These are phyloP conservation scores for Oppia nitens DNA, from an alignment of 1,140 invertebrate species.

Conservation along the genomic window DNA sequence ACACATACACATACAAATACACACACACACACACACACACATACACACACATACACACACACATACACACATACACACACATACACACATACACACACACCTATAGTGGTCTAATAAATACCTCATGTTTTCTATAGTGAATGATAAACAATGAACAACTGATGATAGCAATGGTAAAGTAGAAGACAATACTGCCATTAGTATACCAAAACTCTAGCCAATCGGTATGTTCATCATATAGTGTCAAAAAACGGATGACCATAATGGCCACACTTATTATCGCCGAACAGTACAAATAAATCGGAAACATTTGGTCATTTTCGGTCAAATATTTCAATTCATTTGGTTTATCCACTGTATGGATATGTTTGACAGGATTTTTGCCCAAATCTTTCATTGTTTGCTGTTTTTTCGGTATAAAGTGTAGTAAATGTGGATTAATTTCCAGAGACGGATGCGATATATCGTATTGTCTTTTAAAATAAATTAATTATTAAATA, in stretches of 20 bases:
- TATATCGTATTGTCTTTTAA: slow-evolving; percentile 7
- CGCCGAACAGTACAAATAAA: slow-evolving; percentile 33
- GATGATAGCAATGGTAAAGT: slow-evolving; percentile 41
- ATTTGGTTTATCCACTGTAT: slow-evolving; percentile 26
- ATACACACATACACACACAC: no score
- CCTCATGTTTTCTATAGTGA: not conserved
- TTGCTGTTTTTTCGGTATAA: slow-evolving; percentile 24
- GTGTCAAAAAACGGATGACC: slow-evolving; percentile 1
- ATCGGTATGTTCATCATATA: not conserved
- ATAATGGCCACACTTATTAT: slow-evolving; percentile 36
- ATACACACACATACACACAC: no score
- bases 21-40: no score
- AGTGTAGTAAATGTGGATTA: slow-evolving; percentile 41
- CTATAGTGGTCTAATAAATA: no score
- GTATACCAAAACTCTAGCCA: not conserved
- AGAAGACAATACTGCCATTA: not conserved
- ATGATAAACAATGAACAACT: not conserved
- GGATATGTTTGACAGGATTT: not conserved
- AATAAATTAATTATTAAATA: no score
- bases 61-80: no score
- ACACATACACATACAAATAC: no score
- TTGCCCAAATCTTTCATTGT: not conserved
- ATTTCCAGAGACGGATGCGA: slow-evolving; percentile 31
- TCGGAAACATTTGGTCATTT: slow-evolving; percentile 62
- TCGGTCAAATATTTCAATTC: slow-evolving; percentile 50